These are phyloP conservation scores for Cordilura impudica DNA, from an alignment of 2,888 invertebrate species.

Conservation along the genomic window DNA sequence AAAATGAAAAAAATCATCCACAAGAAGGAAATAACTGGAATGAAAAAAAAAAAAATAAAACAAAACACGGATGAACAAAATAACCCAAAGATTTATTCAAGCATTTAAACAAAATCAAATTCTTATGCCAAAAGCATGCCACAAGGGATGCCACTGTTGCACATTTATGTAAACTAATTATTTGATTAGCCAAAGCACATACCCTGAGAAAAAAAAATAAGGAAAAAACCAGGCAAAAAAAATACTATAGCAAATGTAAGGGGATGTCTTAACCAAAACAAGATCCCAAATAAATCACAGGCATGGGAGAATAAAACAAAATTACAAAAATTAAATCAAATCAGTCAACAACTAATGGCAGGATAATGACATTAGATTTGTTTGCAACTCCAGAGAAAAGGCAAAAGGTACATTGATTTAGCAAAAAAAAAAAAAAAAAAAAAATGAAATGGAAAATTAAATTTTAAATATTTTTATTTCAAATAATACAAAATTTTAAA, in stretches of 20 bases:
- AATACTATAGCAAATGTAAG: constrained; percentile 12
- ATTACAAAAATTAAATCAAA: constrained; percentile 69
- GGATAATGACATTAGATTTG: constrained; percentile 69
- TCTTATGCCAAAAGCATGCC: constrained; percentile 59
- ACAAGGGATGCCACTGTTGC: constrained; percentile 55
- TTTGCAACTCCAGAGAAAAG: neutral
- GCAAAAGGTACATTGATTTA: neutral
- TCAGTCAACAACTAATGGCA: constrained; percentile 73
- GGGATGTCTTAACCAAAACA: neutral
- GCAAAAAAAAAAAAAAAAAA: neutral
- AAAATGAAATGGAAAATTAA: neutral
- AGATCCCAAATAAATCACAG: neutral
- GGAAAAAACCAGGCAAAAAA: constrained; percentile 30
- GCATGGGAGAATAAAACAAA: constrained; percentile 36
- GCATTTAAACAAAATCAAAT: constrained; percentile 65
- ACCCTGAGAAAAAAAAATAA: constrained; percentile 48
- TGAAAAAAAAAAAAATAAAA: constrained; percentile 14
- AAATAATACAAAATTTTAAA: neutral
- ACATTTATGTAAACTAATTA: constrained; percentile 68
- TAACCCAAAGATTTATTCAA: constrained; percentile 58
- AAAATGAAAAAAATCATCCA: constrained; percentile 1
- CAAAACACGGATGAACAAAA: constrained; percentile 23
- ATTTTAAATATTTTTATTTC: neutral
- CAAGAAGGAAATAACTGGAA: neutral
- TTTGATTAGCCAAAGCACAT: constrained; percentile 66